Percentiles rank a stretch among this genome's conserved stretches.
phyloP scores from a whole-genome alignment of 2,113 vertebrate genomes.

The Alligator sinensis region DNA sequence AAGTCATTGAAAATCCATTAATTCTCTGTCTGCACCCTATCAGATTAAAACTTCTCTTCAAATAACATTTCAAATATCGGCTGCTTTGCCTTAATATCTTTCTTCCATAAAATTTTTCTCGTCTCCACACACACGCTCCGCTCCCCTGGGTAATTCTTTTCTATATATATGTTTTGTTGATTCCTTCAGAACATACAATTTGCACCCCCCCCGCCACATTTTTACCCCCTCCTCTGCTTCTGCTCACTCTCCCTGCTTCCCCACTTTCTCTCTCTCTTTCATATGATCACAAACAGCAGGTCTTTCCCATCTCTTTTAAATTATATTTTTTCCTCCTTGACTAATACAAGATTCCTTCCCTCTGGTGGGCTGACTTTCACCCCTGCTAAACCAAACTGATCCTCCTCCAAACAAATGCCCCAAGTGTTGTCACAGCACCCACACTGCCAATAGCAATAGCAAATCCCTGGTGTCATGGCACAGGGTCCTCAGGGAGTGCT shows the following conservation, averaged over 20 bases:
- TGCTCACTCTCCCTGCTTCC: not conserved
- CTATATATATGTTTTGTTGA: not conserved
- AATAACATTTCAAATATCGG: constrained; percentile 41
- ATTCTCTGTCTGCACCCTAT: not conserved
- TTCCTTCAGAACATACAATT: not conserved
- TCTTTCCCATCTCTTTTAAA: not conserved
- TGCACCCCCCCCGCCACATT: not conserved
- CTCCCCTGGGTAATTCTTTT: constrained; percentile 45
- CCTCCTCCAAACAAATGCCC: not conserved
- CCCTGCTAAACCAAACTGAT: not conserved
- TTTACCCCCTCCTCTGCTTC: not conserved
- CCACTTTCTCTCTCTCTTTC: not conserved
- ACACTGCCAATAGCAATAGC: not conserved
- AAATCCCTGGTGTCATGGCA: too few species aligned
- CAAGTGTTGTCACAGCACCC: not conserved
- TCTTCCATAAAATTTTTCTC: constrained; percentile 41
- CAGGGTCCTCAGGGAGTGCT: too few species aligned
- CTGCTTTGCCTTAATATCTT: constrained; percentile 34
- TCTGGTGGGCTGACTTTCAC: not conserved
- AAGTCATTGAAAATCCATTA: constrained; percentile 10
- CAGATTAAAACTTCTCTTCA: constrained; percentile 56
- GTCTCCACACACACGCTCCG: not conserved
- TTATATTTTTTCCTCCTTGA: not conserved
- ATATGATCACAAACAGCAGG: not conserved
- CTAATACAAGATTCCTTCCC: fast-evolving